These are phyloP conservation scores for Ochropacha duplaris DNA, from an alignment of 2,888 invertebrate genomes.

Conservation along the genomic window DNA sequence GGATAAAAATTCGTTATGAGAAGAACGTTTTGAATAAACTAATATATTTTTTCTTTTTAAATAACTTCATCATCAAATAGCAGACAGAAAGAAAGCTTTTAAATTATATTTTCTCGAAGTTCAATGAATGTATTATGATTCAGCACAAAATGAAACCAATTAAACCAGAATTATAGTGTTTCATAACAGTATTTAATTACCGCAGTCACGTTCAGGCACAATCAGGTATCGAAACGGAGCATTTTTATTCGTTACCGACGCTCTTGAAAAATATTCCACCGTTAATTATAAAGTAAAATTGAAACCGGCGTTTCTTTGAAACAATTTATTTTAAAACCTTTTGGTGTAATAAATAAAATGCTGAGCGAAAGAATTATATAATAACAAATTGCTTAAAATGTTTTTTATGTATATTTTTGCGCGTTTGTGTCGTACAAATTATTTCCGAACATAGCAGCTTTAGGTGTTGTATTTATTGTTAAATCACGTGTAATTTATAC, in stretches of 20 bases:
- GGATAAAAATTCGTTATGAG: too few species aligned
- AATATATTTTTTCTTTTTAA: too few species aligned
- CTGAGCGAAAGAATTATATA: too few species aligned
- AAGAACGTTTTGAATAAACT: too few species aligned
- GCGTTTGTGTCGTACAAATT: too few species aligned
- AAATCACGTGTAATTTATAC: too few species aligned
- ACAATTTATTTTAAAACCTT: neutral
- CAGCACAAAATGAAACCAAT: neutral
- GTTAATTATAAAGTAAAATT: neutral
- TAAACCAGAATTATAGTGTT: neutral
- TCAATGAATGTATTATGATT: neutral
- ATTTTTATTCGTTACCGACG: neutral
- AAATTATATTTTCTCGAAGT: too few species aligned
- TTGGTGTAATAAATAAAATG: neutral
- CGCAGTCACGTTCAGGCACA: constrained; percentile 5
- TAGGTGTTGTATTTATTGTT: too few species aligned
- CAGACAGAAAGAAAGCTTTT: too few species aligned
- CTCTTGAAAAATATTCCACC: neutral
- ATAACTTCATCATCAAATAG: too few species aligned
- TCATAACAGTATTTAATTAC: neutral
- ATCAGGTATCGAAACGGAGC: neutral
- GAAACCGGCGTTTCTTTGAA: neutral
- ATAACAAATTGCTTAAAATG: too few species aligned
- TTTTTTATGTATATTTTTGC: neutral
- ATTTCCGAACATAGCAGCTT: too few species aligned